Percentiles rank a stretch among this genome's conserved stretches.
Evolutionary conservation across 2,888 invertebrate genomes (phyloP).

Genomic region (Acronicta aceris): DNA sequence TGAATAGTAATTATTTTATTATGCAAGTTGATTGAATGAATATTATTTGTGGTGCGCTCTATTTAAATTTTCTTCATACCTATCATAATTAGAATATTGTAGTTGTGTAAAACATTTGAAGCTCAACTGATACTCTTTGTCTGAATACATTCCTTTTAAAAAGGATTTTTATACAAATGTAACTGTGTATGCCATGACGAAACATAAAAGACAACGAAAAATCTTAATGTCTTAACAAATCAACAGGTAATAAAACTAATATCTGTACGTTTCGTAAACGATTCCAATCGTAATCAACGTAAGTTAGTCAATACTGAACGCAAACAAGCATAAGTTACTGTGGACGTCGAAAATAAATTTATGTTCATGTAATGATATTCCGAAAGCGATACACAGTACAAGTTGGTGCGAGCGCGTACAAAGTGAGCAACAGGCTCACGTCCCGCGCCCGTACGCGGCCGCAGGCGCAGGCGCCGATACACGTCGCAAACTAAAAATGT

Average conservation of each 20-base stretch:
- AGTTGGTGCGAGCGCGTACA: slow-evolving; percentile 57
- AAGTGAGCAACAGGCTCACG: slow-evolving; percentile 53
- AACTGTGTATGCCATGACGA: too few species aligned
- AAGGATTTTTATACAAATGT: too few species aligned
- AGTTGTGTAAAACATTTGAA: slow-evolving; percentile 10
- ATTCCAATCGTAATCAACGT: slow-evolving; percentile 56
- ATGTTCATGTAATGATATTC: slow-evolving; percentile 69
- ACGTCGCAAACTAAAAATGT: slow-evolving; percentile 86
- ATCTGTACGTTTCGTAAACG: slow-evolving; percentile 44
- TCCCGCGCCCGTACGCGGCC: slow-evolving; percentile 45
- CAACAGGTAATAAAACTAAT: slow-evolving; percentile 27
- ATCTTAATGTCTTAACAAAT: slow-evolving; percentile 29
- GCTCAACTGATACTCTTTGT: background rate
- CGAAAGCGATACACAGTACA: slow-evolving; percentile 58
- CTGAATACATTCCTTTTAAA: too few species aligned
- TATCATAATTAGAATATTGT: slow-evolving; percentile 42
- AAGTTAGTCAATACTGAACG: slow-evolving; percentile 50
- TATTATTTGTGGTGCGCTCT: slow-evolving; percentile 37
- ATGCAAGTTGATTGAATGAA: slow-evolving; percentile 59
- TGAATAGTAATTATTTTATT: slow-evolving; percentile 67
- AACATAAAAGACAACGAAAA: slow-evolving; percentile 9
- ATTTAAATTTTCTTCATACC: slow-evolving; percentile 22
- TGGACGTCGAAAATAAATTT: slow-evolving; percentile 64
- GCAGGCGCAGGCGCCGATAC: slow-evolving; percentile 77
- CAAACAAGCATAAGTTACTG: slow-evolving; percentile 66